Conservation (phyloP, 2,888 invertebrate species). For the Rosalia funebris region DNA sequence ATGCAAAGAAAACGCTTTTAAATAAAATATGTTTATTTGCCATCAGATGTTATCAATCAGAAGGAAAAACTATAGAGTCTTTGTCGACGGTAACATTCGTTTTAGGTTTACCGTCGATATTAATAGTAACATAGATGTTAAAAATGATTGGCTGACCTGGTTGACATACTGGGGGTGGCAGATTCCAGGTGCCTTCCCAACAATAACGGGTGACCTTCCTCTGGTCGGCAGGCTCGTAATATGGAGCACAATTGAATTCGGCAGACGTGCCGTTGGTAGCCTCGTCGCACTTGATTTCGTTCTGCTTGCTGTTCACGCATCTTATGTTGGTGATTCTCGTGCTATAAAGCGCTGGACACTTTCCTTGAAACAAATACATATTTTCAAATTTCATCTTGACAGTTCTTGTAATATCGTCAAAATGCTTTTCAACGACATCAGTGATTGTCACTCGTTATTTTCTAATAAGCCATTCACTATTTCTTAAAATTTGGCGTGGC, state of each 20-base stretch:
- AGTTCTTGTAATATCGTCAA: background rate
- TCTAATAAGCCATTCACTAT: background rate
- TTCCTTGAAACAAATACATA: constrained; percentile 38
- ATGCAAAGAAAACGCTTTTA: too few relatives aligned
- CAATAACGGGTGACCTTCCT: constrained; percentile 34
- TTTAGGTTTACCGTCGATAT: constrained; percentile 8
- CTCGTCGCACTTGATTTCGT: constrained; percentile 43
- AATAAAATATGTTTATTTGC: too few relatives aligned
- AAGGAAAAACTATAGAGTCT: constrained; percentile 12
- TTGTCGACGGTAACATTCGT: background rate
- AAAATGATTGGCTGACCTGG: constrained; percentile 53
- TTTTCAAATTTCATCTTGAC: background rate
- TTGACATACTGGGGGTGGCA: constrained; percentile 46
- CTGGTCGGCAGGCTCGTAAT: constrained; percentile 47
- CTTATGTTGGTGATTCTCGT: constrained; percentile 35
- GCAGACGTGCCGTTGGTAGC: constrained; percentile 49
- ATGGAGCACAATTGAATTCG: constrained; percentile 46
- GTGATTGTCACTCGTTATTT: background rate
- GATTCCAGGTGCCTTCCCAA: constrained; percentile 48
- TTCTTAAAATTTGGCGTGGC: background rate
- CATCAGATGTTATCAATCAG: constrained; percentile 5
- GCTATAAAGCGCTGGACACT: constrained; percentile 39
- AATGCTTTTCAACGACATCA: background rate
- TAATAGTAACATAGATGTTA: constrained; percentile 31
- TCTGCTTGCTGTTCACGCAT: constrained; percentile 38